Evolutionary conservation across 2,888 invertebrate genomes (phyloP).

Genomic region (Micoletzkya japonica): DNA sequence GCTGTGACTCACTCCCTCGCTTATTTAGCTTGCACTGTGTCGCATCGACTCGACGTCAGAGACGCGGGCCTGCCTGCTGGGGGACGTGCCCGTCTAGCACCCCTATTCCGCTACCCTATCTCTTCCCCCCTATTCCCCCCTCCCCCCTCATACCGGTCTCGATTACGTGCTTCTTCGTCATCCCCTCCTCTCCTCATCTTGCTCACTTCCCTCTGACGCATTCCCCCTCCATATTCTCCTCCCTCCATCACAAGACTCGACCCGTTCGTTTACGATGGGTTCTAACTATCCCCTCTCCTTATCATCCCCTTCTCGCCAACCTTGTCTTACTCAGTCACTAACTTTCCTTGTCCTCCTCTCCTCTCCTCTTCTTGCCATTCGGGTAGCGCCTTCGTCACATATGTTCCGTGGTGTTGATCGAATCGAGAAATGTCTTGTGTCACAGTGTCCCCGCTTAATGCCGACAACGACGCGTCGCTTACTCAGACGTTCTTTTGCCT

Average conservation of each 20-base stretch:
- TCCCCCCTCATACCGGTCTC: neutral
- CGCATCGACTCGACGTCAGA: conserved; percentile 26
- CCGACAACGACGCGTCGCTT: no score
- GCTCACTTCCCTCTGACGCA: neutral
- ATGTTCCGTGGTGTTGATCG: no score
- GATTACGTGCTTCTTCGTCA: neutral
- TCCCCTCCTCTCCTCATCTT: neutral
- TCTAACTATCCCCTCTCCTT: neutral
- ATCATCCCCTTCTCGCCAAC: neutral
- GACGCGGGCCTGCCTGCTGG: conserved; percentile 18
- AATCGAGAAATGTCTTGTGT: no score
- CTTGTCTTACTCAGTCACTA: no score
- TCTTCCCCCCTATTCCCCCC: no score
- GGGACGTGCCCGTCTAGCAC: conserved; percentile 16
- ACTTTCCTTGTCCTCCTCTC: neutral
- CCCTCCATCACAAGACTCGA: neutral
- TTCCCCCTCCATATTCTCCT: neutral
- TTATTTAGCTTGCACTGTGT: conserved; percentile 9
- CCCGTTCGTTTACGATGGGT: neutral
- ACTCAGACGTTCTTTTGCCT: no score
- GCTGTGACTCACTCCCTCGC: neutral
- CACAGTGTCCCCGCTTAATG: no score
- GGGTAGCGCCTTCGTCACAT: no score
- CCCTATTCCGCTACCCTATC: neutral
- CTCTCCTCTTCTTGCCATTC: neutral